Evolutionary conservation across 2,888 invertebrate species (phyloP), one percentile per base, ranked within the genome.

Genomic region (Hypomecis atomaria): DNA sequence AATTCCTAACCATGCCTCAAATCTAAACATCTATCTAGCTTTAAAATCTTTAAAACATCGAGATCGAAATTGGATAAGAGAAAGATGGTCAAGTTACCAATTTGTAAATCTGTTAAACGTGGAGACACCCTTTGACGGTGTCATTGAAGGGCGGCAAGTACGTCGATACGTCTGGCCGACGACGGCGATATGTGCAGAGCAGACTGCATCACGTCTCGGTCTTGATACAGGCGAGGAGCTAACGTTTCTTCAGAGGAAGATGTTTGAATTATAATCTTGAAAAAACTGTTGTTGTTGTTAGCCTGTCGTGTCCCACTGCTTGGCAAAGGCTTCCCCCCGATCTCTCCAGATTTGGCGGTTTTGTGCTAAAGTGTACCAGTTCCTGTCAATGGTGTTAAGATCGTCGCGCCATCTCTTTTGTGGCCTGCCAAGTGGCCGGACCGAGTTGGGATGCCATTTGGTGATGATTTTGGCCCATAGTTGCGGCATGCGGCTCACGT

Each of bases 181-280:
- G 66, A 57, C 67, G 53, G 60, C 72, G 67, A 72, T 72, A 71
- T 71, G 69, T 78, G 65, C 65, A 65, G 50, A 54, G 75, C 77
- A 77, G 74, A 73, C 70, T 80, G 82, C 81, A 84, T 74, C 76
- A 70, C 76, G 79, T 79, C 82, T 83, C 74, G 75, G 54, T 50
- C 56, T 56, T 38, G 48, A 5, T 40, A 13, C 33, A 59, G 49
- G 48, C 33, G 8, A 54, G 13, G 59, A 59, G 34, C 0, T 33
- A 34, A 10, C 48, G 8, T 34, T 44, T 7, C 0, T 4, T 6
- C 4, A 45, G 11, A 53, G 23, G 47, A 42, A 58, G 54, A 10
- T 58, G 13, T 23, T 23, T 1, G 1, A 23, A 23, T 3, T 23
- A 23, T 23, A 23, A 23, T 23, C 23, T 23, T 23, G 23, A 23